A percentile compares a stretch with the other conserved stretches of the same genome.
Evolutionary conservation across 2,113 vertebrate species (phyloP).

Genomic region (Melanerpes formicivorus): DNA sequence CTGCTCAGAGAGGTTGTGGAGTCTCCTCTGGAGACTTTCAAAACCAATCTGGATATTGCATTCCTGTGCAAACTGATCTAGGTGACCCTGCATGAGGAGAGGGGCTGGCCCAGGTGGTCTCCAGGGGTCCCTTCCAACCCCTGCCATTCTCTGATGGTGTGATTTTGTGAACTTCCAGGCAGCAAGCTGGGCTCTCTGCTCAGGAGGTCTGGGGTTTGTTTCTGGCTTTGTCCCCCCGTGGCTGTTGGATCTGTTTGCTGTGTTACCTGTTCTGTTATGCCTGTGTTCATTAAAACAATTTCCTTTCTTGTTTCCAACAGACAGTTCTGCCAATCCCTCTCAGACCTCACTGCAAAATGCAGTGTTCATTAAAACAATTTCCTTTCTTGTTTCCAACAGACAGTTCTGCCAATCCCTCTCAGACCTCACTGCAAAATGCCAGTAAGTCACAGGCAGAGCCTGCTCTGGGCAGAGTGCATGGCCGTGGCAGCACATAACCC

Average conservation of each 20-base stretch:
- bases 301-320: slow-evolving; percentile 80
- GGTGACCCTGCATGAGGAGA: no score
- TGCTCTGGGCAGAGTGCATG: slow-evolving; percentile 10
- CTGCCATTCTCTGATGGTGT: no score
- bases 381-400: slow-evolving; percentile 82
- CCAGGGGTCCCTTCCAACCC: no score
- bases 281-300: background rate
- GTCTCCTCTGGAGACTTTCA: no score
- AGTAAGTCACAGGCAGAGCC: slow-evolving; percentile 78
- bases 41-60: no score
- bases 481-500: background rate
- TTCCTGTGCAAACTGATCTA: no score
- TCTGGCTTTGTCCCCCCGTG: background rate
- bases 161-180: background rate
- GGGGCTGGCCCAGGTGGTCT: no score
- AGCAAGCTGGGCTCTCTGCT: background rate
- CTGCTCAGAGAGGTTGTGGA: no score
- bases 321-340: slow-evolving; percentile 89
- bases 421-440: slow-evolving; percentile 92
- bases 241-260: background rate
- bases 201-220: background rate
- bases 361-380: background rate
- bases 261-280: background rate
- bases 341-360: slow-evolving; percentile 91
- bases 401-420: slow-evolving; percentile 88